These are phyloP conservation scores for Nebria salina DNA, from an alignment of 2,888 invertebrate genomes.

Conservation along the genomic window DNA sequence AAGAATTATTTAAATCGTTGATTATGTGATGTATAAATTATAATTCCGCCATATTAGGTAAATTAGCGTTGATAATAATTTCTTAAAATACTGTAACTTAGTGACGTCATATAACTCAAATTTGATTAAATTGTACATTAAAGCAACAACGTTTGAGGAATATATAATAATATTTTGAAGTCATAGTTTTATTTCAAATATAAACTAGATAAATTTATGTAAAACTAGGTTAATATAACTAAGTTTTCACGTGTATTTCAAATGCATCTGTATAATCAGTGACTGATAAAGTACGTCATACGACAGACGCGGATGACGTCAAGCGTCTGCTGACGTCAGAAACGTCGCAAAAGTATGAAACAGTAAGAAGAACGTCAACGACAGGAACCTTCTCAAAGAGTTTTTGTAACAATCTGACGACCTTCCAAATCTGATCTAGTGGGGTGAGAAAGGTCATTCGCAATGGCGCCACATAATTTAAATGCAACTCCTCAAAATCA, in stretches of 20 bases:
- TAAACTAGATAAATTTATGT: neutral
- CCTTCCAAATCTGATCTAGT: neutral
- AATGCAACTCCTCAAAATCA: neutral
- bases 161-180: no score
- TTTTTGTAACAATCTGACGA: neutral
- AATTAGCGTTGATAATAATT: no score
- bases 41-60: no score
- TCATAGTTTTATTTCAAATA: neutral
- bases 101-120: no score
- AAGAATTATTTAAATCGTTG: no score
- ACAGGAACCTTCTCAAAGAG: neutral
- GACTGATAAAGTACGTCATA: neutral
- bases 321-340: slow-evolving; percentile 1
- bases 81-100: no score
- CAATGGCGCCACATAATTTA: neutral
- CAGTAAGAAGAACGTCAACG: neutral
- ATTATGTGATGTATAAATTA: no score
- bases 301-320: neutral
- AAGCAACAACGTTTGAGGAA: no score
- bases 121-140: no score
- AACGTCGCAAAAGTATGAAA: neutral
- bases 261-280: neutral
- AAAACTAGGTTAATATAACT: neutral
- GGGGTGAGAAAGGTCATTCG: neutral
- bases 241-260: neutral